These are phyloP conservation scores for Nothoprocta pentlandii DNA, from an alignment of 2,113 vertebrate species.

Conservation along the genomic window DNA sequence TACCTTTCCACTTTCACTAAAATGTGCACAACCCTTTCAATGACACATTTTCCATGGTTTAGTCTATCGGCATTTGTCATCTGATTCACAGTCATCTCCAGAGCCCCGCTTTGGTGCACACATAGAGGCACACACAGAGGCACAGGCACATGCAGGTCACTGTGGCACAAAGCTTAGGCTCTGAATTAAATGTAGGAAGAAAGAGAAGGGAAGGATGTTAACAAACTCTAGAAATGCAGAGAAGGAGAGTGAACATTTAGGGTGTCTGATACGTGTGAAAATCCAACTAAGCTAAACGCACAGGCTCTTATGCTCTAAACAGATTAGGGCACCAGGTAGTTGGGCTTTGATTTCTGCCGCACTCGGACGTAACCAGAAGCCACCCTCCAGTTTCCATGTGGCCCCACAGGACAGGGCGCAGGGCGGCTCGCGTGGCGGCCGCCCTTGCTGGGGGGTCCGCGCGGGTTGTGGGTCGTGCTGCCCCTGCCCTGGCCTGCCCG, in stretches of 20 bases:
- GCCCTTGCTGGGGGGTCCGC: too few relatives aligned
- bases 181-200: neutral
- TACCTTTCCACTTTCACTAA: neutral
- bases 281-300: neutral
- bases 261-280: neutral
- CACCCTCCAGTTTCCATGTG: neutral
- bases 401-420: too few relatives aligned
- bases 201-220: neutral
- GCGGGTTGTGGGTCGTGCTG: too few relatives aligned
- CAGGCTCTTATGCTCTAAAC: neutral
- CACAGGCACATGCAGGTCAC: neutral
- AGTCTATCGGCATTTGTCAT: neutral
- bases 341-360: neutral
- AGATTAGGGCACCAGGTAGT: neutral
- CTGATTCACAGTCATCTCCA: neutral
- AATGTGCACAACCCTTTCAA: neutral
- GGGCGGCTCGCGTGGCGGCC: too few relatives aligned
- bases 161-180: neutral
- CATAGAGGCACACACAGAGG: neutral
- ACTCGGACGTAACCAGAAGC: neutral
- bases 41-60: neutral
- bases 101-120: neutral
- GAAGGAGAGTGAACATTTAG: neutral
- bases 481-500: too few relatives aligned
- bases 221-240: neutral